Evolutionary conservation across 1,140 invertebrate species (phyloP), one percentile per base, ranked within the genome.

Genomic region (Drosophila repleta): DNA sequence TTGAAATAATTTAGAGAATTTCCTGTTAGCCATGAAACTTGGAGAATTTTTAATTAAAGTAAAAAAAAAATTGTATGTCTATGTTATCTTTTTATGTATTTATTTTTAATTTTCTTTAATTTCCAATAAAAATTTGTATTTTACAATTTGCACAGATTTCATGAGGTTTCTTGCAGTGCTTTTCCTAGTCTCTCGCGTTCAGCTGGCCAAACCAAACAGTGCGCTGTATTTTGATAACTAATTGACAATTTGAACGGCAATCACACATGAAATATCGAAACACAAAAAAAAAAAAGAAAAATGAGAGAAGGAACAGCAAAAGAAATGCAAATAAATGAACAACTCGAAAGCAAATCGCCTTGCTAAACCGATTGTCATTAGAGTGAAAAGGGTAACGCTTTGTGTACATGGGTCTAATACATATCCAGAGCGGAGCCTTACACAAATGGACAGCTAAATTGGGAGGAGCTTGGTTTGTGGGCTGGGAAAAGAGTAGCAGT

Each of bases 141-240:
- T n/a, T 29, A 29, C 2, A 29, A 29, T 29, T 29, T 6, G 2
- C 6, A 29, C 6, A 10, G 29, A 7, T 21, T 46, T 1, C 1
- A 4, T 1, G 20, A 35, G 8, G 0, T 46, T 60, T 52, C 39
- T 62, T 15, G 5, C 15, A 62, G 29, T 69, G 58, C 17, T 26
- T 3, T 6, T 10, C 39, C 15, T 43, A 7, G 32, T 48, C 11
- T 32, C 15, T 43, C 20, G 29, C 13, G 17, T 10, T 39, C 17
- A 41, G 35, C 20, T 51, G 26, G 18, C 10, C 8, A 61, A 49
- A n/a, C 1, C 43, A 62, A 65, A 48, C 49, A 32, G 48, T 56
- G 48, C 60, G 68, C 52, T 70, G 74, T 88, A 67, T 88, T 82
- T 73, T 70, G 37, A 65, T 52, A 76, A 60, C 83, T 87, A 87